A percentile compares a stretch with the other conserved stretches of the same genome.
Conservation (phyloP, 1,140 invertebrate species). For the Battus philenor region DNA sequence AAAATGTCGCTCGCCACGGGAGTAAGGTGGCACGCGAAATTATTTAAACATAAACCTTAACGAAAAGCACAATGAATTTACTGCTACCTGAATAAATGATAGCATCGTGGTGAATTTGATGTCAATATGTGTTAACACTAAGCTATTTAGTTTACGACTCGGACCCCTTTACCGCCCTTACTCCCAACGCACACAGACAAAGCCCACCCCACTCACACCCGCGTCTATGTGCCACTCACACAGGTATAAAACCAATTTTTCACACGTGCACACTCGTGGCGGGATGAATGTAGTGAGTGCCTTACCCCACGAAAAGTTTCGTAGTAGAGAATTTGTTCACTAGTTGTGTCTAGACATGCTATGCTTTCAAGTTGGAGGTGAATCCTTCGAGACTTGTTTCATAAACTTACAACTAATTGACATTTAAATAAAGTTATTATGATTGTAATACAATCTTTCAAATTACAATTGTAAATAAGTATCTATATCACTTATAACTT, state of each 20-base stretch:
- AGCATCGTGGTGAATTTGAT: constrained; percentile 75
- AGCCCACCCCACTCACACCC: constrained; percentile 21
- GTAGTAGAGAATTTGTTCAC: constrained; percentile 70
- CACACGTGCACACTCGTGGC: constrained; percentile 54
- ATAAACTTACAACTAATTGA: constrained; percentile 52
- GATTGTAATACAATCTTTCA: too few species aligned
- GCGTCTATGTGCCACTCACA: constrained; percentile 45
- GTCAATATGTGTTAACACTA: constrained; percentile 76
- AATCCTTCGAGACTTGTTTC: constrained; percentile 58
- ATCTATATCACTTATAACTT: too few species aligned
- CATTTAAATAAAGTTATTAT: constrained; percentile 25
- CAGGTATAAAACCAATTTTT: constrained; percentile 66
- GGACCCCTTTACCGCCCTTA: constrained; percentile 46
- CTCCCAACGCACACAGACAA: constrained; percentile 40
- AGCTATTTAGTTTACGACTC: constrained; percentile 75
- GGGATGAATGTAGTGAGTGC: constrained; percentile 59
- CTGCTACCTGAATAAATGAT: constrained; percentile 73
- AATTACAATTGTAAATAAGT: too few species aligned
- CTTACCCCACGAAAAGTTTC: constrained; percentile 70
- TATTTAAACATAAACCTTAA: constrained; percentile 40
- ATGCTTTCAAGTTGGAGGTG: constrained; percentile 68
- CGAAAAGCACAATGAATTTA: constrained; percentile 63
- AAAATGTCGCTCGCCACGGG: constrained; percentile 36
- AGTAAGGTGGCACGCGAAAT: constrained; percentile 36
- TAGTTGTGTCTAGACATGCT: constrained; percentile 72